Base-by-base conservation (phyloP, 2,797 vertebrate genomes). In the Gymnoscopelus braueri region DNA sequence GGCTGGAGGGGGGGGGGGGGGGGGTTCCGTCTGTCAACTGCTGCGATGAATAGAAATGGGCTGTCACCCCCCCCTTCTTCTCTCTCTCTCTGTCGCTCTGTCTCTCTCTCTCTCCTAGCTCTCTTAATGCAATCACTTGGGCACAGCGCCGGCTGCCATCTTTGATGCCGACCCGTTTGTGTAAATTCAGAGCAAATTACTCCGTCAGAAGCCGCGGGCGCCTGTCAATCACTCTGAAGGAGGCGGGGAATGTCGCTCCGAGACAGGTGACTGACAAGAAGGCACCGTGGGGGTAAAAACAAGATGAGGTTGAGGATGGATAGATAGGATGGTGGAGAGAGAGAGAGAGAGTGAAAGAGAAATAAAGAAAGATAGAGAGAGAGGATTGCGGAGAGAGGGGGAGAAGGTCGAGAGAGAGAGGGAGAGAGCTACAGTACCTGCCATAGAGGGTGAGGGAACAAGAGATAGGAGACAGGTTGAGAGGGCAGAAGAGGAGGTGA, bases 261-360 rank as follows among this genome's bases (percentile, higher is more conserved):
- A 87, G 94, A 95, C 93, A 94, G 92, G 84, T 92, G 94, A 95
- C 86, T 95, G 94, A 95, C 94, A 95, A 88, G 90, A 79, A 91
- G 81, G 80, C 83, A 88, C 60, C 76, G 3, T 23, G 63, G 63
- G 57, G n/a, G 77, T 80, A 65, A 88, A 81, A 84, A 82, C 70
- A 86, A 88, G 81, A 88, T 73, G 79, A 88, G 81, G 69, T 76
- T 66, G 79, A 65, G 51, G 60, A 29, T 35, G 74, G 58, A 74
- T 67, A 78, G 77, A 81, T 39, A 32, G 4, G 53, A 56, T 32
- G 32, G n/a, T 65, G 15, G 4, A 35, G 4, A 8, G 60, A 78
- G 66, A 72, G 19, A 55, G 12, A 53, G 55, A 74, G 35, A 68
- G 57, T 60, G 74, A 79, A 13, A 56, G 29, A 83, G 71, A 75